Percentiles rank a stretch among this genome's conserved stretches.
These are phyloP conservation scores for Drosophila longiperda DNA, from an alignment of 2,888 invertebrate genomes.

Conservation along the genomic window DNA sequence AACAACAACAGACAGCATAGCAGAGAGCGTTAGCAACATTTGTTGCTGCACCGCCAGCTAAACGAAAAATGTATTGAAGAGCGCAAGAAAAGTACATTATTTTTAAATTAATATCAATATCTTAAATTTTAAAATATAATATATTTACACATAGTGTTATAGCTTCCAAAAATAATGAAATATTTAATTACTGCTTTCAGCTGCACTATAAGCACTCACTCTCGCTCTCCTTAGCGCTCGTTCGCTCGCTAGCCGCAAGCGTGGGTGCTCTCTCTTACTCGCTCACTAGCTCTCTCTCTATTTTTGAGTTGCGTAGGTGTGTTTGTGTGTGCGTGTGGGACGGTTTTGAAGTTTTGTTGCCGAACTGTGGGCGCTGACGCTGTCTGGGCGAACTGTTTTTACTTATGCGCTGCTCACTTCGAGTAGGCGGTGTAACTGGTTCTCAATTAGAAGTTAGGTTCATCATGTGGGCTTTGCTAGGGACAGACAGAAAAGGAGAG, in stretches of 20 bases:
- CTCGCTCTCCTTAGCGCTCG: slow-evolving; percentile 4
- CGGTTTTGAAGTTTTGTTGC: slow-evolving; percentile 34
- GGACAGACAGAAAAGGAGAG: slow-evolving; percentile 12
- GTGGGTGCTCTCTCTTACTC: slow-evolving; percentile 38
- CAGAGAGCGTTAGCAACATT: slow-evolving; percentile 37
- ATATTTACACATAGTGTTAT: background rate
- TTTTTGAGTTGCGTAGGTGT: slow-evolving; percentile 44
- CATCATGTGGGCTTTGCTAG: slow-evolving; percentile 66
- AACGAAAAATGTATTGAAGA: background rate
- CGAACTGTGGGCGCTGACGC: slow-evolving; percentile 48
- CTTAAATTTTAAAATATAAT: background rate
- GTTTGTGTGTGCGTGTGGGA: slow-evolving; percentile 36
- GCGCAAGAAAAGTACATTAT: background rate
- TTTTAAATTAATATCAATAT: background rate
- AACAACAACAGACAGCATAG: slow-evolving; percentile 41
- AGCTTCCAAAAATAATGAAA: background rate
- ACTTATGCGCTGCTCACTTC: slow-evolving; percentile 32
- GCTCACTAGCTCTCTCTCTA: slow-evolving; percentile 13
- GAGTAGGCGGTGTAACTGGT: slow-evolving; percentile 54
- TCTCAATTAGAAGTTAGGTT: slow-evolving; percentile 66
- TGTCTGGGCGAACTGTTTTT: slow-evolving; percentile 58
- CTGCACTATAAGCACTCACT: background rate
- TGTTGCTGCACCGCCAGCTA: slow-evolving; percentile 27
- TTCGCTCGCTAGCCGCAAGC: slow-evolving; percentile 18
- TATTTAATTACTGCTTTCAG: background rate